A percentile compares a stretch with the other conserved stretches of the same genome.
Conservation (phyloP, 2,888 invertebrate genomes). For the Pandemis corylana region DNA sequence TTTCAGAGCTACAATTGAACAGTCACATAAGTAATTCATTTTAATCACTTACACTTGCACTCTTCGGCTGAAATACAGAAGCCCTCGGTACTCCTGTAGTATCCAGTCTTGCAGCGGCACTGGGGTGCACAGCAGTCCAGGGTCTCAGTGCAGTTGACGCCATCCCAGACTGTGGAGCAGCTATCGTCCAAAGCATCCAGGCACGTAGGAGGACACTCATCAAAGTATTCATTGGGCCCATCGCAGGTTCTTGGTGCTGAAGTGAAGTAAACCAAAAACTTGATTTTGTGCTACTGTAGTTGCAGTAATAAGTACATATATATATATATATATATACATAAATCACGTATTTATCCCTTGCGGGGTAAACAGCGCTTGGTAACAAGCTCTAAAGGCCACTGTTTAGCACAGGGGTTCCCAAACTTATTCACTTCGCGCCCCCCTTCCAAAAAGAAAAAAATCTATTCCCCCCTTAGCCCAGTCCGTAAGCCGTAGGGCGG, state of each 20-base stretch:
- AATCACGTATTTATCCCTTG: too few species aligned
- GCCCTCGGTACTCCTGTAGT: conserved; percentile 8
- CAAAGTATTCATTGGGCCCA: conserved; percentile 33
- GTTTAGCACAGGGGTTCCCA: too few species aligned
- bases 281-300: not conserved
- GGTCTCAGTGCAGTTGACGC: conserved; percentile 2
- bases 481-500: too few species aligned
- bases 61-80: conserved; percentile 12
- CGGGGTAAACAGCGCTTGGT: too few species aligned
- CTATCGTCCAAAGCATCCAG: not conserved
- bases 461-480: too few species aligned
- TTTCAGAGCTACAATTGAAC: too few species aligned
- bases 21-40: not conserved
- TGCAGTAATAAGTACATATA: not conserved
- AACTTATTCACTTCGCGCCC: too few species aligned
- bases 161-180: not conserved
- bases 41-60: conserved; percentile 2
- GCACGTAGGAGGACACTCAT: conserved; percentile 20
- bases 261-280: not conserved
- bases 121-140: conserved; percentile 7
- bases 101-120: conserved; percentile 11
- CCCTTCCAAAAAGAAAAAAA: too few species aligned
- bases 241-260: conserved; percentile 23
- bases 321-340: too few species aligned
- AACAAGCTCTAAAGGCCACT: too few species aligned